Evolutionary conservation across 1,140 invertebrate species (phyloP), one percentile per base, ranked within the genome.

Genomic region (Apolygus lucorum): DNA sequence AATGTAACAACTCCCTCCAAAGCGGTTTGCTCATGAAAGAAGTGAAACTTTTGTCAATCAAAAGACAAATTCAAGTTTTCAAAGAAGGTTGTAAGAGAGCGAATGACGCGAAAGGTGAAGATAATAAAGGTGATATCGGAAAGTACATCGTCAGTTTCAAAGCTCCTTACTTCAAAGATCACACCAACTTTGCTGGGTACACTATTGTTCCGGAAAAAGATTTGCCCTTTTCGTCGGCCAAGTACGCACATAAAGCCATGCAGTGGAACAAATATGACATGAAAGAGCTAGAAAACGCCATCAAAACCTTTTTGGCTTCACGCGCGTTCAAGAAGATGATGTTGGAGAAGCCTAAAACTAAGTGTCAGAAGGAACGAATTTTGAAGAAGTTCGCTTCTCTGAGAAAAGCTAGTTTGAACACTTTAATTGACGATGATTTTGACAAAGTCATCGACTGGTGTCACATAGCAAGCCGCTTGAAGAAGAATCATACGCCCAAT

Each of bases 401-500:
- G 22, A 11, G 22, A 11, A 59, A 59, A 17, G 4, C 11, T 4
- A 14, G 11, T 22, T 22, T 24, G 22, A 11, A 11, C 2, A 8
- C 17, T 4, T 8, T 8, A 42, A 24, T 59, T 21, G 54, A 22
- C 4, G 11, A 13, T 17, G 34, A 49, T 17, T 49, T 49, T 49
- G 34, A 49, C 17, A 49, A 49, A 49, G 34, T 49, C 8, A 24
- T 59, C 54, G 54, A 59, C 54, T 59, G 11, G 11, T 59, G 22
- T 22, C 8, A 4, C 22, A 22, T 59, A 11, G 8, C 54, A 21
- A 59, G 54, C 54, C 8, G 22, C 8, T 14, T 59, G 54, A 59
- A 24, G 22, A 59, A 59, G 22, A 59, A 59, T 13, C 84, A 84
- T 72, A 80, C 79, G 0, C 74, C 81, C 0, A 76, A 78, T 1